Evolutionary conservation across 2,888 invertebrate genomes (phyloP).

Genomic region (Cephus nigrinus): DNA sequence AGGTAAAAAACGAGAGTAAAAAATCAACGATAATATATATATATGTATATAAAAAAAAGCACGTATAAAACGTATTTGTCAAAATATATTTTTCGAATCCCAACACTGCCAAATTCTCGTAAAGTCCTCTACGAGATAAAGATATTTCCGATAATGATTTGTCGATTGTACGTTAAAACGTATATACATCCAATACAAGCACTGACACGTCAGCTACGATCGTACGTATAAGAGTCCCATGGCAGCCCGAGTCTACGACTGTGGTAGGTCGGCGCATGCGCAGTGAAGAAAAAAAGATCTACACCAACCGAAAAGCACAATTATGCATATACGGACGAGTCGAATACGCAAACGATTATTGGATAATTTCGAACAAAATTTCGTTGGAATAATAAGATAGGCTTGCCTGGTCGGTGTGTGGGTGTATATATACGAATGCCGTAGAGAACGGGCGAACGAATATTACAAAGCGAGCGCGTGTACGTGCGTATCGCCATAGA

Average conservation of each 20-base stretch:
- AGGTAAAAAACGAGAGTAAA: slow-evolving; percentile 8
- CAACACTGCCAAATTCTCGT: not conserved
- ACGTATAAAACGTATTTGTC: not conserved
- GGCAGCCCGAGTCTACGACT: not conserved
- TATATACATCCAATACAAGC: slow-evolving; percentile 5
- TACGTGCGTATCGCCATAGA: not conserved
- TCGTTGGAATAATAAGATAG: slow-evolving; percentile 11
- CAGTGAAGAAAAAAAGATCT: not conserved
- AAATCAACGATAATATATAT: not conserved
- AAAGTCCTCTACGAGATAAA: not conserved
- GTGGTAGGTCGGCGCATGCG: not conserved
- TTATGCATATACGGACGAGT: not conserved
- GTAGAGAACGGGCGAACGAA: not conserved
- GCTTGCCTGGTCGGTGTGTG: not conserved
- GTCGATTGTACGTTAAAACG: too few relatives aligned
- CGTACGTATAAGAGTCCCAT: not conserved
- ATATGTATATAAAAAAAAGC: not conserved
- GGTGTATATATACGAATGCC: not conserved
- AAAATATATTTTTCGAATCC: not conserved
- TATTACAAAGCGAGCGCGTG: not conserved
- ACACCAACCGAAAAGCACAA: not conserved
- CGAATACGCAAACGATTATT: slow-evolving; percentile 34
- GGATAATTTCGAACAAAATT: slow-evolving; percentile 30
- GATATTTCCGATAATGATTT: not conserved
- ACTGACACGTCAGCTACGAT: not conserved